phyloP scores from a whole-genome alignment of 2,113 vertebrate genomes.

The Siphamia tubifer region DNA sequence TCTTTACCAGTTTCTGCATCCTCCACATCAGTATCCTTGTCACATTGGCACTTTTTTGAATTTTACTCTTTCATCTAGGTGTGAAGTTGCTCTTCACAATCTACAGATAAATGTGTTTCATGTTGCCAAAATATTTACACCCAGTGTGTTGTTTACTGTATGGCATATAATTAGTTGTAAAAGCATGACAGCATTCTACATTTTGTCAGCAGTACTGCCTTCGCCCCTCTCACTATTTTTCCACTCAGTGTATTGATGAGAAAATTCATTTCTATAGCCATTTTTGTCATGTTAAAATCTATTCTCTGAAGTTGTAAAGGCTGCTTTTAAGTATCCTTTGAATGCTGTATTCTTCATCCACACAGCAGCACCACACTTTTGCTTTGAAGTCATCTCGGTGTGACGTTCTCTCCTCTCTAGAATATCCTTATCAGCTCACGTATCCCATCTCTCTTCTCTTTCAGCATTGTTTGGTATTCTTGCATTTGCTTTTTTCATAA shows the following conservation, averaged over 20 bases:
- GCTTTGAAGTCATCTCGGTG: neutral
- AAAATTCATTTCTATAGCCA: neutral
- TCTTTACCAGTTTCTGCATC: slow-evolving; percentile 7
- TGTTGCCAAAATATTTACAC: slow-evolving; percentile 36
- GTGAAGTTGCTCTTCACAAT: slow-evolving; percentile 31
- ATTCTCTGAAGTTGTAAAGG: neutral
- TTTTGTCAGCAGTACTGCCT: neutral
- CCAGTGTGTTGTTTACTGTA: neutral
- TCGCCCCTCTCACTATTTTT: neutral
- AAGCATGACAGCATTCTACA: neutral
- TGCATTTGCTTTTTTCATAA: slow-evolving; percentile 7
- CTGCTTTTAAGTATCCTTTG: neutral
- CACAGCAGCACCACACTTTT: neutral
- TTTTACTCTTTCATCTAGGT: slow-evolving; percentile 18
- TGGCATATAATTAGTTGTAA: neutral
- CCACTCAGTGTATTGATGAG: neutral
- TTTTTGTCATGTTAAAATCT: neutral
- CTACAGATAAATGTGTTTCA: neutral
- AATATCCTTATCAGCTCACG: slow-evolving; percentile 3
- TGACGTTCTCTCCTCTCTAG: neutral
- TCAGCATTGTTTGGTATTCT: neutral
- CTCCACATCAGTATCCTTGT: neutral
- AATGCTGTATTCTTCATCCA: neutral
- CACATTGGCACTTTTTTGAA: slow-evolving; percentile 23
- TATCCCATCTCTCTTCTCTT: slow-evolving; percentile 9